These are phyloP conservation scores for Myocastor coypus DNA, from an alignment of 2,113 vertebrate genomes.

Conservation along the genomic window DNA sequence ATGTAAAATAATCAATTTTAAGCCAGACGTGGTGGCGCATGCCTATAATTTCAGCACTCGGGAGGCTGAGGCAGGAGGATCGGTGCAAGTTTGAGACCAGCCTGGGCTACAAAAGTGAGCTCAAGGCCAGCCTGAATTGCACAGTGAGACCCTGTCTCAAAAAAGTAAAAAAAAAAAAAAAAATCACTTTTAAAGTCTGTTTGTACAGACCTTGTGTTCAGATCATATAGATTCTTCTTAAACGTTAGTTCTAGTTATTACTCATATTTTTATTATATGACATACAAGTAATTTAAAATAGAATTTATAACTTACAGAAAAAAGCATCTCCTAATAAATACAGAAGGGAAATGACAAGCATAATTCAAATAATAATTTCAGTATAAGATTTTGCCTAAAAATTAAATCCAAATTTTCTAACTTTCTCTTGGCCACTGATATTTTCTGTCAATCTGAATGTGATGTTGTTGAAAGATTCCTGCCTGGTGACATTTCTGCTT, in stretches of 20 bases:
- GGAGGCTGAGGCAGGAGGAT: too few species aligned
- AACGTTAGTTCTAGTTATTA: neutral
- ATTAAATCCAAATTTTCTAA: slow-evolving; percentile 61
- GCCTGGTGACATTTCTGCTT: slow-evolving; percentile 62
- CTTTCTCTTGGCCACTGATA: slow-evolving; percentile 54
- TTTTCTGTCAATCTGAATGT: slow-evolving; percentile 76
- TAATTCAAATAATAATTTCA: slow-evolving; percentile 25
- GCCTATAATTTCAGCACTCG: too few species aligned
- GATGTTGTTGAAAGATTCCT: slow-evolving; percentile 71
- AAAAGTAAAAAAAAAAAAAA: too few species aligned
- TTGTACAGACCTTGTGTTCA: neutral
- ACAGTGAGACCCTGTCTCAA: too few species aligned
- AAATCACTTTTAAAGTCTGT: too few species aligned
- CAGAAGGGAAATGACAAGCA: neutral
- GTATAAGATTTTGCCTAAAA: slow-evolving; percentile 16
- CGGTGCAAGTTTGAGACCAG: too few species aligned
- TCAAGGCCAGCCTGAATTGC: too few species aligned
- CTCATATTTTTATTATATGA: neutral
- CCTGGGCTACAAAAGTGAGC: too few species aligned
- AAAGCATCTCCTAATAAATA: neutral
- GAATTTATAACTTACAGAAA: neutral
- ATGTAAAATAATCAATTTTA: neutral
- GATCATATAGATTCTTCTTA: neutral
- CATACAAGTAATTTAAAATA: neutral
- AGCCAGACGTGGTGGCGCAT: too few species aligned